phyloP scores from a whole-genome alignment of 2,888 invertebrate genomes.

The Scelioninae gen. 2 region DNA sequence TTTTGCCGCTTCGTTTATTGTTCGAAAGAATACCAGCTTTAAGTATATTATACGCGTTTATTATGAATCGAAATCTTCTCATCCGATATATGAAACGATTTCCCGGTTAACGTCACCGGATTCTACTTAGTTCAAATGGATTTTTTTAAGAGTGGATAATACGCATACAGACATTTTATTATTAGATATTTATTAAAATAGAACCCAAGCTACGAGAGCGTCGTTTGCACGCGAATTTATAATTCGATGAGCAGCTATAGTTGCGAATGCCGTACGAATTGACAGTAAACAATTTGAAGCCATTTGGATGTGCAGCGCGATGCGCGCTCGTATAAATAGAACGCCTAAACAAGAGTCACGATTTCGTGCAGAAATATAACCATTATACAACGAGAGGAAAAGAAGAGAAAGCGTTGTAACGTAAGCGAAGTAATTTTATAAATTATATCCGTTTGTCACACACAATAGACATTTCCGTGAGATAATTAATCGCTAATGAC shows the following conservation, averaged over 20 bases:
- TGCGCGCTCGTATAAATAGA: constrained; percentile 54
- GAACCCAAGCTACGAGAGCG: constrained; percentile 16
- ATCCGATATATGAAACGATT: too few relatives aligned
- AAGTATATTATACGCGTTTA: too few relatives aligned
- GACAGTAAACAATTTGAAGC: constrained; percentile 46
- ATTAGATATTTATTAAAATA: constrained; percentile 37
- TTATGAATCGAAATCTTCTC: too few relatives aligned
- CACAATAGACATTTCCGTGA: constrained; percentile 41
- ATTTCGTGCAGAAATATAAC: constrained; percentile 54
- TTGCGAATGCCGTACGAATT: constrained; percentile 25
- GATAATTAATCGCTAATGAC: constrained; percentile 44
- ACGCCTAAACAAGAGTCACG: constrained; percentile 54
- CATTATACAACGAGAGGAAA: constrained; percentile 47
- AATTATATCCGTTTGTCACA: constrained; percentile 43
- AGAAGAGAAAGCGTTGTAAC: constrained; percentile 45
- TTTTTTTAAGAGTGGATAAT: too few relatives aligned
- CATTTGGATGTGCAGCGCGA: constrained; percentile 34
- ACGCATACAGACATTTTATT: too few relatives aligned
- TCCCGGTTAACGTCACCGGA: too few relatives aligned
- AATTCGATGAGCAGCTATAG: constrained; percentile 29
- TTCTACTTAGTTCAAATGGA: too few relatives aligned
- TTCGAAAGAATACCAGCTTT: too few relatives aligned
- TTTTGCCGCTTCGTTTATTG: too few relatives aligned
- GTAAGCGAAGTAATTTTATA: constrained; percentile 31
- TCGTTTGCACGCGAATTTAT: constrained; percentile 22